Evolutionary conservation across 1,140 invertebrate species (phyloP).

Genomic region (Heliconius eleuchia): DNA sequence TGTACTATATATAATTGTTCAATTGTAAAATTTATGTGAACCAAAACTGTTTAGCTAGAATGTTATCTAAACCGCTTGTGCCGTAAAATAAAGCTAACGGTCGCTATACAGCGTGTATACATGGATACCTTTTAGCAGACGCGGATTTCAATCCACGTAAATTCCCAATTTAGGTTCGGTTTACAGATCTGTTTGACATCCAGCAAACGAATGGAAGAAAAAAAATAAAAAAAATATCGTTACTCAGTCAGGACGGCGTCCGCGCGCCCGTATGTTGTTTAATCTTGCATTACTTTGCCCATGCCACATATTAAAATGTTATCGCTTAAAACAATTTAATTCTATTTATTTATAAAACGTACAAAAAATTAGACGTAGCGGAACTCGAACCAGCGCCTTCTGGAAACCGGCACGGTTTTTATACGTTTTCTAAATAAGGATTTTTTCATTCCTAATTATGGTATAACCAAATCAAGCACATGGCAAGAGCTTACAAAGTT

Average conservation of each 20-base stretch:
- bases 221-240: constrained; percentile 45
- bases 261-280: constrained; percentile 54
- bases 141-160: constrained; percentile 52
- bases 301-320: constrained; percentile 41
- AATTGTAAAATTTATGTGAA: constrained; percentile 3
- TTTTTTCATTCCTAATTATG: too few relatives aligned
- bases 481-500: too few relatives aligned
- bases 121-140: constrained; percentile 38
- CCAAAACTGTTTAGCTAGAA: constrained; percentile 1
- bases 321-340: not conserved
- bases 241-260: constrained; percentile 45
- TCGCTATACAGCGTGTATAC: constrained; percentile 29
- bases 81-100: constrained; percentile 29
- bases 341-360: not conserved
- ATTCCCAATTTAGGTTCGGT: constrained; percentile 64
- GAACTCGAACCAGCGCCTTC: too few relatives aligned
- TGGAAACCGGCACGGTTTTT: too few relatives aligned
- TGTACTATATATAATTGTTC: not conserved
- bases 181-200: constrained; percentile 72
- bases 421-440: too few relatives aligned
- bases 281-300: constrained; percentile 70
- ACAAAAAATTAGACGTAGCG: too few relatives aligned
- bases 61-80: constrained; percentile 16
- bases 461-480: too few relatives aligned
- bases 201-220: constrained; percentile 63